Percentiles rank a stretch among this genome's conserved stretches.
Evolutionary conservation across 2,888 invertebrate genomes (phyloP).

Genomic region (Acheta domesticus): DNA sequence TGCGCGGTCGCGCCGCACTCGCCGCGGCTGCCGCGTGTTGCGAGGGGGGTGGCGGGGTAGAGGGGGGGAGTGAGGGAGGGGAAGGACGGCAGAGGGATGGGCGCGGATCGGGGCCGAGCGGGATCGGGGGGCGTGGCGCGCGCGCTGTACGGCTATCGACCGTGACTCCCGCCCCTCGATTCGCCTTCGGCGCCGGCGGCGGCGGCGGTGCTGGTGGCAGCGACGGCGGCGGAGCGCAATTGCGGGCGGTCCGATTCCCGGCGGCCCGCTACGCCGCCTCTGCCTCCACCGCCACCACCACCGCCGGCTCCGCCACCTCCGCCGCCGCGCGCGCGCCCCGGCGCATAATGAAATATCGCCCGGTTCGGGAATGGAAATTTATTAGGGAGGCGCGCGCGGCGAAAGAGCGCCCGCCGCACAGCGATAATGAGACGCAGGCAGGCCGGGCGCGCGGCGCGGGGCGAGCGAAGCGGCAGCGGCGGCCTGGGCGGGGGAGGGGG

Average conservation of each 20-base stretch:
- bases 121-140: neutral
- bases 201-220: neutral
- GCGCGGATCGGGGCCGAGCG: too few relatives aligned
- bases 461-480: neutral
- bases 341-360: constrained; percentile 3
- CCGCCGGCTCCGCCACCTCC: neutral
- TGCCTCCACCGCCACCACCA: neutral
- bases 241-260: neutral
- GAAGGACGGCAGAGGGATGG: too few relatives aligned
- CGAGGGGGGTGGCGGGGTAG: neutral
- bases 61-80: too few relatives aligned
- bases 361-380: constrained; percentile 10
- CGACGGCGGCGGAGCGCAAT: neutral
- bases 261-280: neutral
- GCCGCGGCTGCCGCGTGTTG: neutral
- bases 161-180: constrained; percentile 18
- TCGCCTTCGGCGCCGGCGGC: neutral
- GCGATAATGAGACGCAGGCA: neutral
- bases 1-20: neutral
- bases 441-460: neutral
- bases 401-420: neutral
- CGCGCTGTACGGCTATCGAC: neutral
- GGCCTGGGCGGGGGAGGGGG: too few relatives aligned
- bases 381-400: constrained; percentile 2
- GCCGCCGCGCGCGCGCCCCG: neutral